Evolutionary conservation across 1,140 invertebrate genomes (phyloP), one percentile per base, ranked within the genome.

Genomic region (Bombus breviceps): DNA sequence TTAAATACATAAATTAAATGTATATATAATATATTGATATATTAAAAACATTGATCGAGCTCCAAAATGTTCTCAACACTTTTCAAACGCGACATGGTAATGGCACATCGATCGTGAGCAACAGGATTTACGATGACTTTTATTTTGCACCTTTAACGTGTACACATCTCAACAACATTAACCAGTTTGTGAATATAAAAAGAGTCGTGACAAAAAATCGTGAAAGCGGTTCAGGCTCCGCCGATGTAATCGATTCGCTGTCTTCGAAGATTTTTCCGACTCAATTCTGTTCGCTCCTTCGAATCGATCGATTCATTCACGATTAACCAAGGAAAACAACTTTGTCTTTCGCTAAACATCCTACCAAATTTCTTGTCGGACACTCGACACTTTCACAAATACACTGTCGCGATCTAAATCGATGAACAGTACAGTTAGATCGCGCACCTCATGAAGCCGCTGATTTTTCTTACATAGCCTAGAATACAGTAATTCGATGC

Each of bases 91-190:
- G 34, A 4, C 1, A 39, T 39, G 37, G 9, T 39, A 69, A 28
- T 59, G 74, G 53, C 34, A 43, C 25, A 28, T 34, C 34, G 57
- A 57, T 43, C 47, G 47, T 57, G 79, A 25, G 22, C 18, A n/a
- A 80, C 66, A n/a, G 15, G 41, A 53, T 71, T 72, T 64, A 53
- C 74, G 53, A 69, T 69, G 25, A 87, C 88, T 79, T 84, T 92
- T 92, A 92, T 91, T 92, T 89, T 82, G 68, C 87, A 93, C 87
- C 87, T 87, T 77, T 71, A 92, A 90, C 85, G 68, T 92, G 84
- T 92, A 91, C 87, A 92, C 90, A 90, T 88, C 75, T 91, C 82
- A 87, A 92, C 88, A 92, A 90, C 71, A 93, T 92, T 86, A 87
- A 89, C 88, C 83, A 66, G 75, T 66, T 69, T 73, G 80, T 89